A percentile compares a stretch with the other conserved stretches of the same genome.
Conservation (phyloP, 2,888 invertebrate species). For the Melinopterus prodromus region DNA sequence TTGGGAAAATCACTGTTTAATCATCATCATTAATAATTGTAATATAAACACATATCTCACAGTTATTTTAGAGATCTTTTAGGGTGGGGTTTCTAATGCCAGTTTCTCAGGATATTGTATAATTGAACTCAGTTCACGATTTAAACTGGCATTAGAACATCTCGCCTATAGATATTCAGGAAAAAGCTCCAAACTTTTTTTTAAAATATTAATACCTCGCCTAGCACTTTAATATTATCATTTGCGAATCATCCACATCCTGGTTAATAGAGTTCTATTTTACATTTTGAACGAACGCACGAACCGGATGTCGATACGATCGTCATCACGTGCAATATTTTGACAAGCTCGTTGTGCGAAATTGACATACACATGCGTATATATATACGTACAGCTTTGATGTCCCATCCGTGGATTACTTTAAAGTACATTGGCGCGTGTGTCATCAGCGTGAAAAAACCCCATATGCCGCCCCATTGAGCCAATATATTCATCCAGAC, state of each 20-base stretch:
- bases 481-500: conserved; percentile 72
- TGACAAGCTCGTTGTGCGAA: neutral
- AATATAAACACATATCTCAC: too few species aligned
- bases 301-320: neutral
- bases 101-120: too few species aligned
- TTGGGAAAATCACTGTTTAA: too few species aligned
- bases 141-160: too few species aligned
- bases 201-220: too few species aligned
- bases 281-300: conserved; percentile 6
- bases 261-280: neutral
- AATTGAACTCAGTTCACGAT: too few species aligned
- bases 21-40: too few species aligned
- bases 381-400: conserved; percentile 65
- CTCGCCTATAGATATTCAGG: too few species aligned
- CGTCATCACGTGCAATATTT: neutral
- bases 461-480: conserved; percentile 75
- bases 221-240: too few species aligned
- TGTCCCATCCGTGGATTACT: conserved; percentile 73
- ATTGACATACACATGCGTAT: neutral
- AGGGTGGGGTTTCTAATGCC: too few species aligned
- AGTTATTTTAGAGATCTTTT: too few species aligned
- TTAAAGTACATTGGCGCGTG: conserved; percentile 76
- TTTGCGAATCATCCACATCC: neutral
- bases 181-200: too few species aligned
- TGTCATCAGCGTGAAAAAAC: conserved; percentile 73